A percentile compares a stretch with the other conserved stretches of the same genome.
These are phyloP conservation scores for Hystrix brachyura DNA, from an alignment of 2,113 vertebrate species.

Conservation along the genomic window DNA sequence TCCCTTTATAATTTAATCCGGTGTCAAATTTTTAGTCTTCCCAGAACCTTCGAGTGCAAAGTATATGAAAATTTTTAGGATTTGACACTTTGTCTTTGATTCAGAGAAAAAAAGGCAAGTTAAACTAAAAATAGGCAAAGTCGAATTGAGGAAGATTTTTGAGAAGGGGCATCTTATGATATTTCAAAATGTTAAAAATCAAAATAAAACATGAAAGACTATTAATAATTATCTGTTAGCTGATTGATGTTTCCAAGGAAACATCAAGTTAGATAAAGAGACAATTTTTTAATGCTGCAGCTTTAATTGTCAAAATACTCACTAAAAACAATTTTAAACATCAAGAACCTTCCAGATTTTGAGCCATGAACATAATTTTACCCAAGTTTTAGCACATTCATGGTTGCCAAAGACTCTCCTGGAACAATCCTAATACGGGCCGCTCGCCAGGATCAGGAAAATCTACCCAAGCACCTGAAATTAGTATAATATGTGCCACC, in stretches of 20 bases:
- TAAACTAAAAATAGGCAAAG: slow-evolving; percentile 23
- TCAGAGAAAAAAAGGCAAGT: slow-evolving; percentile 11
- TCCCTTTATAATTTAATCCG: slow-evolving; percentile 36
- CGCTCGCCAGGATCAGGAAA: slow-evolving; percentile 50
- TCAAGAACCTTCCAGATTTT: slow-evolving; percentile 66
- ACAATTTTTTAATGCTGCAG: slow-evolving; percentile 32
- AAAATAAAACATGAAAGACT: slow-evolving; percentile 61
- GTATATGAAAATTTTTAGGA: slow-evolving; percentile 37
- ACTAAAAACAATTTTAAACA: slow-evolving; percentile 69
- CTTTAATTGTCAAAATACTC: slow-evolving; percentile 70
- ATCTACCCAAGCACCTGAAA: slow-evolving; percentile 62
- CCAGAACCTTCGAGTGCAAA: slow-evolving; percentile 55
- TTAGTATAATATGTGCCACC: slow-evolving; percentile 55
- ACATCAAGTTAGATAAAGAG: slow-evolving; percentile 41
- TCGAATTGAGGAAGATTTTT: slow-evolving; percentile 45
- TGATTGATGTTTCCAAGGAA: slow-evolving; percentile 63
- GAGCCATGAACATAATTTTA: slow-evolving; percentile 64
- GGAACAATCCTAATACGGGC: slow-evolving; percentile 42
- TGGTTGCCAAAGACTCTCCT: slow-evolving; percentile 46
- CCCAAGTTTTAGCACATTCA: slow-evolving; percentile 47
- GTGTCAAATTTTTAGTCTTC: not conserved
- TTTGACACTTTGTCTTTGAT: slow-evolving; percentile 58
- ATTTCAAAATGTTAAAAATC: slow-evolving; percentile 47
- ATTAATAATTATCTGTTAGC: slow-evolving; percentile 57
- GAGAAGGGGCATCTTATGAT: not conserved